Evolutionary conservation across 2,797 vertebrate genomes (phyloP), one percentile per base, ranked within the genome.

Genomic region (Acanthurus tractus): DNA sequence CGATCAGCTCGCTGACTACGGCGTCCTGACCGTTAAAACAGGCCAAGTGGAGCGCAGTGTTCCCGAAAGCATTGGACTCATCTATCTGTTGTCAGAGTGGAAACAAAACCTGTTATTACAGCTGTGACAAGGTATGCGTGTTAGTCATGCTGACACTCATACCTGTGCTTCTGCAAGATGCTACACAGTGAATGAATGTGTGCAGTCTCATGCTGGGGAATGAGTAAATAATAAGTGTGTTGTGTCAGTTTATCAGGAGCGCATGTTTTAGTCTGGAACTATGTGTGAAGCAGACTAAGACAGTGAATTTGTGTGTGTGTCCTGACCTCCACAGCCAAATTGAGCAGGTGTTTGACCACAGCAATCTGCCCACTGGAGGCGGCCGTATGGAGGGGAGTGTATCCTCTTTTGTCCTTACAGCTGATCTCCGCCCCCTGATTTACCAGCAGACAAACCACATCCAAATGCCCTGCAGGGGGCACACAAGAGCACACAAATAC

Each of bases 351-450:
- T 84, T 99, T 99, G 79, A 99, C 97, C 56, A 99, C 94, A 0
- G 88, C 92, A 65, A 98, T 97, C 92, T 98, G 96, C 22, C 98
- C 98, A 0, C 96, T 97, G 87, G 98, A 98, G 62, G 98, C 96
- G 0, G 98, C 98, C 0, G 98, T 95, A 18, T 99, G 98, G 11
- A 99, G 95, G 0, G 98, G 96, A 1, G 97, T 97, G 91, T 99
- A 99, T 29, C 98, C 98, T n/a, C 98, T 95, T 91, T 99, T 99
- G 92, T 99, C 98, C 86, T 99, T 99, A 82, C 97, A 99, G 82
- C 96, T 96, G 84, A 98, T 93, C 93, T 99, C 98, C 0, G 97
- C 98, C 4, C 98, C 98, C n/a, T 97, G 97, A 79, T 92, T 97
- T 90, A 98, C 96, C 89, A 99, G 93, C 88, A 98, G 93, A 62